A percentile compares a stretch with the other conserved stretches of the same genome.
phyloP scores from a whole-genome alignment of 2,797 vertebrate species.

The Heterohyrax brucei region DNA sequence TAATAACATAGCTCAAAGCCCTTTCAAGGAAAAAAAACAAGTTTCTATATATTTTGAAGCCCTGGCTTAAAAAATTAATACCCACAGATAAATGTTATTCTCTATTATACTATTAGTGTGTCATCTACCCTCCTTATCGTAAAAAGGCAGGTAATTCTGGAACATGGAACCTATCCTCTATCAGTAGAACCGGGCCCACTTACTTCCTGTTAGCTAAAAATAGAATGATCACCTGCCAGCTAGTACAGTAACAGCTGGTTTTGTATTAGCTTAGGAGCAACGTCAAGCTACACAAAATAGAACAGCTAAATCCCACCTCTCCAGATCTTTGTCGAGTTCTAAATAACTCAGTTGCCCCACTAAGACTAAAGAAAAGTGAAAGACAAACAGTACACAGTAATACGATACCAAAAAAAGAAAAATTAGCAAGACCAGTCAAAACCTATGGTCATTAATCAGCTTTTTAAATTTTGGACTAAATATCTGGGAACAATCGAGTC shows the following conservation, averaged over 20 bases:
- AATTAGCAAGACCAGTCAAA: neutral
- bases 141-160: constrained; percentile 17
- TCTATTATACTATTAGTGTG: neutral
- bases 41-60: constrained; percentile 46
- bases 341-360: constrained; percentile 52
- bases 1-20: constrained; percentile 28
- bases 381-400: neutral
- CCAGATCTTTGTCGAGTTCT: constrained; percentile 51
- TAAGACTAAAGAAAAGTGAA: constrained; percentile 8
- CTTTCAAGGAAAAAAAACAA: constrained; percentile 27
- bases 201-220: constrained; percentile 68
- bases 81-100: constrained; percentile 29
- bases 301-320: constrained; percentile 45
- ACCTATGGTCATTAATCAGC: constrained; percentile 6
- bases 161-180: constrained; percentile 42
- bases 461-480: constrained; percentile 25
- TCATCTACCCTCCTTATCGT: constrained; percentile 21
- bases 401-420: constrained; percentile 27
- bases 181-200: constrained; percentile 25
- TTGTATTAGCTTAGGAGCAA: constrained; percentile 28
- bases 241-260: constrained; percentile 46
- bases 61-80: constrained; percentile 29
- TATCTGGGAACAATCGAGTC: constrained; percentile 27
- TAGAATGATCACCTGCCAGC: neutral
- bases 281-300: constrained; percentile 44